Base-by-base conservation (phyloP, 2,888 invertebrate species). In the Caenorhabditis parvicauda region DNA sequence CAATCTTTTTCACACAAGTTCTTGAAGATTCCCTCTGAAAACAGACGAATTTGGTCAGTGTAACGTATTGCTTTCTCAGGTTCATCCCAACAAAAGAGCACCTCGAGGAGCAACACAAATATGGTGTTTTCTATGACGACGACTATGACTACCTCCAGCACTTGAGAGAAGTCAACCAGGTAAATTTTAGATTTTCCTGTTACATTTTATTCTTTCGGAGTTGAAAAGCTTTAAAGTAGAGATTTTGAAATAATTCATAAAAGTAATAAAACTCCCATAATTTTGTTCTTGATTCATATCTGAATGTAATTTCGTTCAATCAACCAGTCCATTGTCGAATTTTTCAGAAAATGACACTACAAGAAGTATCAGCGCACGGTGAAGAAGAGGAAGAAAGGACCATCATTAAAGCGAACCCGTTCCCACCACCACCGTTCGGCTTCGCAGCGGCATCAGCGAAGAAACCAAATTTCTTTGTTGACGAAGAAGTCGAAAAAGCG, bases 101-200 rank as follows among this genome's bases (percentile, higher is more conserved):
- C 35, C 37, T 72, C 7, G 82, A 82, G 51, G 82, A 83, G 48
- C 89, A 89, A 76, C 84, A 86, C 17, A 91, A 92, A 81, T 93
- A 87, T 85, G 95, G 94, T 1, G 88, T 96, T 60, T 91, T 88
- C 81, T 95, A 88, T 82, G 93, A 94, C 76, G 94, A 96, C 83
- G 91, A 93, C 73, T 94, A 92, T 82, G 88, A 96, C 82, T 96
- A 96, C 81, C 83, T 95, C 67, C 91, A 95, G 82, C 93, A 96
- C 86, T 85, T 96, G 54, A 87, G 87, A 74, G 88, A 52, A 29
- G 39, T 63, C 27, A 65, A 65, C 46, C 59, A 62, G 58, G 67
- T 64, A n/a, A n/a, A n/a, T 41, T 12, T 43, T 46, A 25, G 24
- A n/a, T 9, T 32, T n/a, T 12, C 7, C 9, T 9, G 9, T 45